Base-by-base conservation (phyloP, 2,888 invertebrate species). In the Cataglyphis cursor region DNA sequence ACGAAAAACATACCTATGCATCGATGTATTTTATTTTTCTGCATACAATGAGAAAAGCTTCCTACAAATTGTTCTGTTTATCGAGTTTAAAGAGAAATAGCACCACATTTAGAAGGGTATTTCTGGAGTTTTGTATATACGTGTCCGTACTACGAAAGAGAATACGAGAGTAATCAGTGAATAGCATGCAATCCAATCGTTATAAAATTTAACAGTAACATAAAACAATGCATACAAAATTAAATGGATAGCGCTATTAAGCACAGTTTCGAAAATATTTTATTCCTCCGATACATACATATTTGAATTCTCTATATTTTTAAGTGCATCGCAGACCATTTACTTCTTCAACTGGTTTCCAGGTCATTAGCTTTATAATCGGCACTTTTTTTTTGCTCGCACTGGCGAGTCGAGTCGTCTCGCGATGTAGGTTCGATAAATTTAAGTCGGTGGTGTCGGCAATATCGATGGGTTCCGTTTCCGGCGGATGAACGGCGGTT, bases 401-500 rank as follows among this genome's bases (percentile, higher is more conserved):
- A 28, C 21, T 54, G 3, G 54, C 65, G 28, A 41, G 6, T 35
- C 24, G 38, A n/a, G 41, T n/a, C 12, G 51, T 68, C 59, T 78
- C 87, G 66, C 8, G 21, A 31, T 44, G 74, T 24, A 35, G 38
- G 61, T 66, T 65, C 81, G 84, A 87, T 83, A 85, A 85, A 85
- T 87, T 84, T 64, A 21, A 44, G 35, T 66, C 68, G 72, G n/a
- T 15, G 80, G 80, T 57, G 76, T 66, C 54, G 82, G 76, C 76
- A 86, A 85, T 86, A 90, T 89, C 85, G 87, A 68, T 62, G 75
- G 73, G 78, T 83, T 90, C 85, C 82, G 84, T 83, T 88, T 84
- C n/a, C 86, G 83, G 81, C 81, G 89, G 87, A 91, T 92, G 91
- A 93, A 89, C 88, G 90, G 85, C 83, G 87, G 85, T 83, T 88